Percentiles rank a stretch among this genome's conserved stretches.
Conservation (phyloP, 1,140 invertebrate species). For the Drosophila lacteicornis region DNA sequence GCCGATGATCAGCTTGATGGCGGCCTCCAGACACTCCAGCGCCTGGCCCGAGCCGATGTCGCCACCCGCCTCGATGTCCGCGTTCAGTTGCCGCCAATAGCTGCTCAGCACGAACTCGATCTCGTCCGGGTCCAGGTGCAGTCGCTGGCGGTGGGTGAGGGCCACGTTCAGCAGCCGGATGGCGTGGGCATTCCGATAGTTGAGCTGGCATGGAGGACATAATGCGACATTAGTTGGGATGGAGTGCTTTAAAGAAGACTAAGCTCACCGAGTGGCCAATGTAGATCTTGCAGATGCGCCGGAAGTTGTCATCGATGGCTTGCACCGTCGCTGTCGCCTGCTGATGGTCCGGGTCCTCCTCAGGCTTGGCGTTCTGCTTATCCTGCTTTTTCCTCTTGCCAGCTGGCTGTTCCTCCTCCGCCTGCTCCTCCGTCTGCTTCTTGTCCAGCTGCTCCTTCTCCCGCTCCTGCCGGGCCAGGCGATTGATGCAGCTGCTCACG, state of each 20-base stretch:
- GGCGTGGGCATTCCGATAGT: constrained; percentile 72
- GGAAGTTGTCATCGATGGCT: constrained; percentile 70
- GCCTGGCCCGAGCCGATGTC: constrained; percentile 10
- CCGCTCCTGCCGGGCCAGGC: constrained; percentile 29
- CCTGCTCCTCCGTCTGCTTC: constrained; percentile 4
- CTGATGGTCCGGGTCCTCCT: constrained; percentile 1
- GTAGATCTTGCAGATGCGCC: constrained; percentile 80
- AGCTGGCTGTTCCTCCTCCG: background rate
- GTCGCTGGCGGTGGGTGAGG: constrained; percentile 63
- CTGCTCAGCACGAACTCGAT: constrained; percentile 74
- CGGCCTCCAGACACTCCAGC: constrained; percentile 53
- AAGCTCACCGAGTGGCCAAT: constrained; percentile 75
- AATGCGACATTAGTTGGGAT: background rate
- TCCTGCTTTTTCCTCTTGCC: constrained; percentile 13
- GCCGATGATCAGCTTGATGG: constrained; percentile 74
- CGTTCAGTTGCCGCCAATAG: constrained; percentile 74
- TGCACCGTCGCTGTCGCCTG: background rate
- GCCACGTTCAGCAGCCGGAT: constrained; percentile 71
- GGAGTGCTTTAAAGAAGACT: too few relatives aligned
- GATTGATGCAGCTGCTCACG: constrained; percentile 65
- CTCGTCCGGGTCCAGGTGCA: constrained; percentile 79
- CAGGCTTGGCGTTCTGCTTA: constrained; percentile 4
- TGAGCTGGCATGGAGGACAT: constrained; percentile 38
- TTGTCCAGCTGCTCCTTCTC: constrained; percentile 8
- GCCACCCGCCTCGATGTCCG: constrained; percentile 46